Base-by-base conservation (phyloP, 2,888 invertebrate genomes). In the Drosophila tanythrix region DNA sequence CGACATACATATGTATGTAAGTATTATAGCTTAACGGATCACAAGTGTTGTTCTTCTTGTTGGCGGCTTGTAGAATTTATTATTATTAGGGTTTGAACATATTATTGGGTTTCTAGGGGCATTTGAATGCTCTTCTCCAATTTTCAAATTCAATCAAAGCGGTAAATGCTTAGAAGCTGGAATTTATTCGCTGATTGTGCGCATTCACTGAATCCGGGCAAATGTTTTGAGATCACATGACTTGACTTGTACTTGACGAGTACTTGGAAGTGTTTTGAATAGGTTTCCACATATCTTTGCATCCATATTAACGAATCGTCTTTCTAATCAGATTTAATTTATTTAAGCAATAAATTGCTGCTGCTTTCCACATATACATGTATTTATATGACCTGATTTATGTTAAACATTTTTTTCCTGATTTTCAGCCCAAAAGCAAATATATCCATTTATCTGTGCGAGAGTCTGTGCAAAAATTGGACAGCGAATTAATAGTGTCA, bases 331-430 rank as follows among this genome's bases (percentile, higher is more conserved):
- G 40, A 38, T 67, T 38, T 67, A 38, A 67, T 67, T 66, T 55
- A 66, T 55, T 40, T 40, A 11, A 18, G 43, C 59, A 36, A 43
- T 46, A 46, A 38, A 59, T 43, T 48, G 33, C 35, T 15, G 29
- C 31, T 2, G 36, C 27, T 56, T 27, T 48, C 29, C 2, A 38
- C 25, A 38, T 43, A 11, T 36, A 11, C 18, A n/a, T 38, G 6
- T 36, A 55, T 55, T 18, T 36, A 38, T 38, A n/a, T 56, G 8
- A 25, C 10, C 55, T 62, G 66, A 77, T 62, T 65, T 75, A 71
- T 62, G 43, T 36, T 13, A 25, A 27, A 21, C 21, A 46, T 59
- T 29, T 51, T 51, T 50, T 29, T 21, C 29, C 21, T 29, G 35
- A n/a, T 52, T 61, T 64, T 58, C 18, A 25, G 36, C 7, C 29